These are phyloP conservation scores for Burhinus bistriatus DNA, from an alignment of 2,113 vertebrate species.

Conservation along the genomic window DNA sequence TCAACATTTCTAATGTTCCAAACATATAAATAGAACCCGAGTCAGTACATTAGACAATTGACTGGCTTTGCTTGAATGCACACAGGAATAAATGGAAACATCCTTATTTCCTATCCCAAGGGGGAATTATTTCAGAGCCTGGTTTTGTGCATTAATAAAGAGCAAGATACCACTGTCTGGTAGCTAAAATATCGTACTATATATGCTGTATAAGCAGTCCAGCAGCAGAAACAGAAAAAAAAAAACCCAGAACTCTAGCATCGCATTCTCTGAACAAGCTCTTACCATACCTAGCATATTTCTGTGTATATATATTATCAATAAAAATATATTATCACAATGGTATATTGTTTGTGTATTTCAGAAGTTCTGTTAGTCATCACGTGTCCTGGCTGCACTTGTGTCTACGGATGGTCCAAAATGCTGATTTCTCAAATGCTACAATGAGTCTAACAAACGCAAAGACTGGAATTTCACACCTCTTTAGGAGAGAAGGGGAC, in stretches of 20 bases:
- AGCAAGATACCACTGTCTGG: conserved; percentile 27
- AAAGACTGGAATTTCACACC: conserved; percentile 25
- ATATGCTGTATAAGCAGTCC: not conserved
- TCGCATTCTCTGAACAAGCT: not conserved
- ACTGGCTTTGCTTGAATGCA: conserved; percentile 32
- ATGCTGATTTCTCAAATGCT: not conserved
- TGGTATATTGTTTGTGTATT: not conserved
- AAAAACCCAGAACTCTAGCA: not conserved
- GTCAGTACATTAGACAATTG: conserved; percentile 25
- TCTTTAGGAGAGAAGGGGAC: not conserved
- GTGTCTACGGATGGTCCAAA: not conserved
- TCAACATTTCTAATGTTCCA: not conserved
- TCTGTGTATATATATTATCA: not conserved
- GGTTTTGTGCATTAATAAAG: conserved; percentile 22
- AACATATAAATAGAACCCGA: not conserved
- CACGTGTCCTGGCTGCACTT: not conserved
- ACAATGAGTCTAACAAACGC: not conserved
- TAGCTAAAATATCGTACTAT: not conserved
- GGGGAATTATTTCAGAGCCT: conserved; percentile 43
- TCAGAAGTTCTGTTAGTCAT: not conserved
- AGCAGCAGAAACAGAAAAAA: not conserved
- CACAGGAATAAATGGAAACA: conserved; percentile 29
- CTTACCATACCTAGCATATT: not conserved
- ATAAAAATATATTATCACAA: not conserved
- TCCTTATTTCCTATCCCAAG: conserved; percentile 57